Evolutionary conservation across 2,113 vertebrate genomes (phyloP).

Genomic region (Grus americana): DNA sequence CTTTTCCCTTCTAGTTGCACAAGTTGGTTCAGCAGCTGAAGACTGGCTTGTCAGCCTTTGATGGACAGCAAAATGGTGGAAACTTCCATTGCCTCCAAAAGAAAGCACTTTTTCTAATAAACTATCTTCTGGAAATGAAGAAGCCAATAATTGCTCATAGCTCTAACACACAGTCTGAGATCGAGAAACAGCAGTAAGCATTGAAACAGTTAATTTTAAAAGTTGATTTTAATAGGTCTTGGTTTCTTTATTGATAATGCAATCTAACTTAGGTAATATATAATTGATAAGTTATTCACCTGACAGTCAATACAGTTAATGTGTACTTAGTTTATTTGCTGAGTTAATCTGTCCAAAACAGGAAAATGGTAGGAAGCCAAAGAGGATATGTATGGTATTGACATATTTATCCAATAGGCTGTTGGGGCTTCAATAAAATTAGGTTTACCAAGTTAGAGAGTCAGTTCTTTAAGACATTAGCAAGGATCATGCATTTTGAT

Average conservation of each 20-base stretch:
- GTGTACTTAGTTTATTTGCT: slow-evolving; percentile 43
- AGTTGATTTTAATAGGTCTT: slow-evolving; percentile 25
- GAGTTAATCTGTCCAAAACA: slow-evolving; percentile 30
- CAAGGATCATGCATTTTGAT: background rate
- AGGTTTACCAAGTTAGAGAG: background rate
- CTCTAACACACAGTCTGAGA: background rate
- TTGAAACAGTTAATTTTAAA: slow-evolving; percentile 27
- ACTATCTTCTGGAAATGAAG: background rate
- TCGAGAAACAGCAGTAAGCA: background rate
- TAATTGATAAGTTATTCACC: slow-evolving; percentile 45
- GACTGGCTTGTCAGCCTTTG: background rate
- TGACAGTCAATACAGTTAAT: slow-evolving; percentile 31
- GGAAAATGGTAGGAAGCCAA: slow-evolving; percentile 4
- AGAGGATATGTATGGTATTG: background rate
- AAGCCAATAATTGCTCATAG: background rate
- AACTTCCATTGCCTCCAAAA: background rate
- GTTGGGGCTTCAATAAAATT: slow-evolving; percentile 8
- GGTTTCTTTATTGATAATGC: slow-evolving; percentile 42
- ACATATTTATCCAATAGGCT: background rate
- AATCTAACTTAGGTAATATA: slow-evolving; percentile 22
- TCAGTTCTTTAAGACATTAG: background rate
- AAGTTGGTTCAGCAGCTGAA: background rate
- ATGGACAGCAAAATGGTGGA: background rate
- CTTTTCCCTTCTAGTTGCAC: background rate
- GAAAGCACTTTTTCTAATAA: background rate